Base-by-base conservation (phyloP, 2,113 vertebrate species). In the Empidonax alnorum region DNA sequence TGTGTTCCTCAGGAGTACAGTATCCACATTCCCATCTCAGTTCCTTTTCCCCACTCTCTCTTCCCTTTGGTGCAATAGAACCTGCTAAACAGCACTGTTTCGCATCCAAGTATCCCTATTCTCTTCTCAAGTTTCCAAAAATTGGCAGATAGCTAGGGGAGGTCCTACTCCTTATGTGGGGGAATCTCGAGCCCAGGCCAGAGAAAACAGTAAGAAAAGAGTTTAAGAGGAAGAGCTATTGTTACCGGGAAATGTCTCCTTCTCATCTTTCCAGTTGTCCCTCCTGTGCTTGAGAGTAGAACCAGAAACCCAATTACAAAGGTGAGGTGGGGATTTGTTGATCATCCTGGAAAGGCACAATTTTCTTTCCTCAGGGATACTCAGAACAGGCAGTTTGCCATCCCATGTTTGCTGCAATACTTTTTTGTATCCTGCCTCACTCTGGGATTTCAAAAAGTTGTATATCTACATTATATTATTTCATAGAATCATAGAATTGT, bases 321-420 rank as follows among this genome's bases (percentile, higher is more conserved):
- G 87, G 63, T 47, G 82, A 89, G 55, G 22, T 75, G 35, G 24
- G 46, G 69, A 82, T 93, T 95, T 94, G 62, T 52, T 91, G 87
- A 87, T 84, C 4, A 2, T 71, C 56, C 58, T 84, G 52, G 69
- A 89, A 89, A 93, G 22, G 59, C 49, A 76, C 12, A 66, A 52
- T 87, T 88, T 94, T 84, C 56, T 95, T 91, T 93, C 77, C 61
- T 87, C 39, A 55, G 52, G 22, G 37, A 62, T 62, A 62, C 13
- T 76, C 61, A 69, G 35, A 84, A 19, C 12, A 50, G 76, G 69
- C 74, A 93, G 30, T 31, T 72, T 96, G 69, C 77, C 65, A 63
- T 65, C 47, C 42, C 12, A 53, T 72, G 7, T 89, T 84, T 61
- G 74, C 35, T 55, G 14, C 16, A 74, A 56, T 12, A 33, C 18